Percentiles rank a stretch among this genome's conserved stretches.
These are phyloP conservation scores for Scrobipalpa atriplicella DNA, from an alignment of 2,888 invertebrate genomes.

Conservation along the genomic window DNA sequence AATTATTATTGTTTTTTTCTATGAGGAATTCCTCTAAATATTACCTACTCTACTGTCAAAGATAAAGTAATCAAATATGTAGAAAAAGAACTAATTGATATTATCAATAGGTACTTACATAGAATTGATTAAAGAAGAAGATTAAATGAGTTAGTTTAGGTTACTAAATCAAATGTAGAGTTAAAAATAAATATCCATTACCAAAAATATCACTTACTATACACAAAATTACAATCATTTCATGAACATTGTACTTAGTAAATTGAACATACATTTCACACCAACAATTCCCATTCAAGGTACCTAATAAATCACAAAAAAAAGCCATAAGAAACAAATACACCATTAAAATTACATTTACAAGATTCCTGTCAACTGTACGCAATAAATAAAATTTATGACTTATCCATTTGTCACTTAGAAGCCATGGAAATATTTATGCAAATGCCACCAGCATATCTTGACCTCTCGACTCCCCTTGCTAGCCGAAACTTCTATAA, in stretches of 20 bases:
- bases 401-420: conserved; percentile 53
- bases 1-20: too few species aligned
- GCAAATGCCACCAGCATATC: conserved; percentile 38
- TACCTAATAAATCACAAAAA: conserved; percentile 42
- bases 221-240: conserved; percentile 1
- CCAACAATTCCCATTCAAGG: conserved; percentile 12
- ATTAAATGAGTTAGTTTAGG: too few species aligned
- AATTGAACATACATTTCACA: conserved; percentile 2
- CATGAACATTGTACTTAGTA: neutral
- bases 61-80: too few species aligned
- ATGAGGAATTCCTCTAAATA: too few species aligned
- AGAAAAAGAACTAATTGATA: too few species aligned
- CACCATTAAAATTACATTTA: conserved; percentile 61
- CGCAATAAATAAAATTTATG: conserved; percentile 58
- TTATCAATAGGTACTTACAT: neutral
- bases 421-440: conserved; percentile 55
- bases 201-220: conserved; percentile 6
- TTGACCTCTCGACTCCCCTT: conserved; percentile 43
- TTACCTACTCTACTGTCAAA: too few species aligned
- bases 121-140: too few species aligned
- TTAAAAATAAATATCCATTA: neutral
- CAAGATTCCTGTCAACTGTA: conserved; percentile 52
- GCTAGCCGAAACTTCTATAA: conserved; percentile 34
- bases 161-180: too few species aligned
- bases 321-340: conserved; percentile 29